These are phyloP conservation scores for Zaprionus camerounensis DNA, from an alignment of 1,140 invertebrate genomes.

Conservation along the genomic window DNA sequence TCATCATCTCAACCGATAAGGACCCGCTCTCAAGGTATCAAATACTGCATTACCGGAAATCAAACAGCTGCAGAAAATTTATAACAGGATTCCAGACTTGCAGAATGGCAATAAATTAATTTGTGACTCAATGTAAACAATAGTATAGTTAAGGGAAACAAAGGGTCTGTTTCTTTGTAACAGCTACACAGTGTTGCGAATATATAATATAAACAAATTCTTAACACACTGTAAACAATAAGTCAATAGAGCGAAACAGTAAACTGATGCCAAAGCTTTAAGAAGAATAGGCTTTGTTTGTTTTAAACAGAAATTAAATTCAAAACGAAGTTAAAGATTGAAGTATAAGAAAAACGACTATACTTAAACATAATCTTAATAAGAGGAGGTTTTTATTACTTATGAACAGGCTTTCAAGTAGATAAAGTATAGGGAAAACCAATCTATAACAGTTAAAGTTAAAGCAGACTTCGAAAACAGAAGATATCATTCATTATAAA, in stretches of 20 bases:
- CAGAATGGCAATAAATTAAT: slow-evolving; percentile 34
- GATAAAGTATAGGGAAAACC: too few species aligned
- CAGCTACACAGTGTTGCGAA: background rate
- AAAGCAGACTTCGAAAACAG: too few species aligned
- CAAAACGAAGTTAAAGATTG: too few species aligned
- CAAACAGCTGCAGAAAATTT: slow-evolving; percentile 14
- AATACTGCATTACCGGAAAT: slow-evolving; percentile 15
- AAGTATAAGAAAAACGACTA: too few species aligned
- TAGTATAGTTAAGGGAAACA: background rate
- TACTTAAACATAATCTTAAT: too few species aligned
- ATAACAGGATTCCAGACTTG: slow-evolving; percentile 7
- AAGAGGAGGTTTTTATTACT: too few species aligned
- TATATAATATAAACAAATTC: background rate
- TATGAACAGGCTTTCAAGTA: too few species aligned
- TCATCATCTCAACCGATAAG: slow-evolving; percentile 25
- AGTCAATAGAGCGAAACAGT: too few species aligned
- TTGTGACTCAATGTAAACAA: background rate
- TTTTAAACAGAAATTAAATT: too few species aligned
- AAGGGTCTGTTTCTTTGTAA: background rate
- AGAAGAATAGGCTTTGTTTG: background rate
- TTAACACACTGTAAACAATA: background rate
- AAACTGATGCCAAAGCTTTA: background rate
- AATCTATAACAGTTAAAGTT: too few species aligned
- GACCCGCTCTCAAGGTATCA: slow-evolving; percentile 8
- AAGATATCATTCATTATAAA: too few species aligned